Evolutionary conservation across 92 coral and sea anemone genomes (phyloP).

Genomic region (Phymanthus crucifer): DNA sequence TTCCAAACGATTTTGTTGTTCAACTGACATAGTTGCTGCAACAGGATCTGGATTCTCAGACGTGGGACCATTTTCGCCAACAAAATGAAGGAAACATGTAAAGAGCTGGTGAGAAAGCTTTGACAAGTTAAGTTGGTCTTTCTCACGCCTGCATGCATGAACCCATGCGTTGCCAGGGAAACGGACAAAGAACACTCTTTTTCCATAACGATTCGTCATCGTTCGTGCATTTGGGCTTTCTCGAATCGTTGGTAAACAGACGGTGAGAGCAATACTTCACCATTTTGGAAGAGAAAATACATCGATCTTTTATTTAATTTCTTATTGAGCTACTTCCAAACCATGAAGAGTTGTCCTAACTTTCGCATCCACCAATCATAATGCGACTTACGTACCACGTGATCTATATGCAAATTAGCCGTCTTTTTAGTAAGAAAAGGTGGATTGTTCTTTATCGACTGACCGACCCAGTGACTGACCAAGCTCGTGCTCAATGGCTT

Average conservation of each 20-base stretch:
- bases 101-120: slow-evolving; percentile 55
- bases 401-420: slow-evolving; percentile 23
- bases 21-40: slow-evolving; percentile 39
- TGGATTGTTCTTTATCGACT: not conserved
- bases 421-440: slow-evolving; percentile 23
- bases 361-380: slow-evolving; percentile 28
- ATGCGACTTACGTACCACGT: slow-evolving; percentile 26
- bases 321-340: not conserved
- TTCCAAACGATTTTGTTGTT: slow-evolving; percentile 41
- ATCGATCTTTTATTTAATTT: not conserved
- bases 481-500: not conserved
- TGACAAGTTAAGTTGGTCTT: slow-evolving; percentile 46
- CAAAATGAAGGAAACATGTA: slow-evolving; percentile 61
- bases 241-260: not conserved
- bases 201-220: slow-evolving; percentile 2
- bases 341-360: slow-evolving; percentile 20
- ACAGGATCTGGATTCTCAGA: slow-evolving; percentile 48
- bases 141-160: slow-evolving; percentile 13
- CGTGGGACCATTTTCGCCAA: slow-evolving; percentile 55
- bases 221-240: slow-evolving; percentile 1
- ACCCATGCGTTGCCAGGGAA: not conserved
- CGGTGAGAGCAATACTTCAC: not conserved
- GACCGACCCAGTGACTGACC: not conserved
- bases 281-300: not conserved
- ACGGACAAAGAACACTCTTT: not conserved